A percentile compares a stretch with the other conserved stretches of the same genome.
Conservation (phyloP, 2,797 vertebrate species). For the Fistularia tabacaria region DNA sequence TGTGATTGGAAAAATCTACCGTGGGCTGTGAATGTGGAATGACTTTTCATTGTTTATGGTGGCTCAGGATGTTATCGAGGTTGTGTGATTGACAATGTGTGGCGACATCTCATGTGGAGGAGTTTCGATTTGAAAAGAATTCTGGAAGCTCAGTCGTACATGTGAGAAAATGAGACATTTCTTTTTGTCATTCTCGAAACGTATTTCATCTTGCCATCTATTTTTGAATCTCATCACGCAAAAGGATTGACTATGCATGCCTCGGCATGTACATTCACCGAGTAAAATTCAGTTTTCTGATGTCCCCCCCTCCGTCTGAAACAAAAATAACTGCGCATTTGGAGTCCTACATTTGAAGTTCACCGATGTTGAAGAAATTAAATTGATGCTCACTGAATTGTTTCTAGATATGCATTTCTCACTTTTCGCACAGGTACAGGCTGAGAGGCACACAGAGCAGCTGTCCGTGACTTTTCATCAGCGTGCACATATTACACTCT, state of each 20-base stretch:
- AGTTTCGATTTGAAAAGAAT: no score
- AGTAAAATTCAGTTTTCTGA: conserved; percentile 11
- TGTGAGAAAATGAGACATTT: conserved; percentile 12
- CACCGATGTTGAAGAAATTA: conserved; percentile 14
- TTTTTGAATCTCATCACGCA: conserved; percentile 12
- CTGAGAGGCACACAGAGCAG: conserved; percentile 9
- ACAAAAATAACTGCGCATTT: conserved; percentile 12
- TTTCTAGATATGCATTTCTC: conserved; percentile 19
- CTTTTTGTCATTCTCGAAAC: conserved; percentile 11
- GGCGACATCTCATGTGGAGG: no score
- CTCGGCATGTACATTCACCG: conserved; percentile 6
- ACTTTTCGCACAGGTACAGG: conserved; percentile 17
- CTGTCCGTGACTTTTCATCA: conserved; percentile 29
- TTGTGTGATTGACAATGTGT: no score
- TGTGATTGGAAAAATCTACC: no score
- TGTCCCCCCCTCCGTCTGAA: conserved; percentile 7
- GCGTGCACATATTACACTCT: conserved; percentile 11
- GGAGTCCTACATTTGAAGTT: conserved; percentile 9
- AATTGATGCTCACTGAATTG: conserved; percentile 14
- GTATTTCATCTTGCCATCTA: conserved; percentile 24
- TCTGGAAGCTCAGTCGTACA: no score
- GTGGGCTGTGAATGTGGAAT: no score
- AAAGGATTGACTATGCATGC: not conserved
- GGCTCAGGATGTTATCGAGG: no score
- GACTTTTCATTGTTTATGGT: no score